A percentile compares a stretch with the other conserved stretches of the same genome.
phyloP scores from a whole-genome alignment of 2,888 invertebrate species.

The Axea sp. region DNA sequence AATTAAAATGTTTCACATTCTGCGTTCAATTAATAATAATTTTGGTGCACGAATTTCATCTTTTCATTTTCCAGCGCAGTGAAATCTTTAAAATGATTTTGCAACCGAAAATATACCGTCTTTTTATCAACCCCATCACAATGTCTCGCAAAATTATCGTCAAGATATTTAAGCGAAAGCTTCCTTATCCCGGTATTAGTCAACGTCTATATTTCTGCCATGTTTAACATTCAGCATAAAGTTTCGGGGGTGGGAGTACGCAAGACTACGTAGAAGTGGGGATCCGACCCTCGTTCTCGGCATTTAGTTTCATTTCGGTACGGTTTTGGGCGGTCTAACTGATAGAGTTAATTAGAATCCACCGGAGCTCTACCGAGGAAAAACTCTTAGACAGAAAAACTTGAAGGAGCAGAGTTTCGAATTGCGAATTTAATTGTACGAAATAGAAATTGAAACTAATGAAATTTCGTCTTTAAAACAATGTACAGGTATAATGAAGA shows the following conservation, averaged over 20 bases:
- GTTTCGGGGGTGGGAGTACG: constrained; percentile 45
- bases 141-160: constrained; percentile 20
- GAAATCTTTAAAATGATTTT: background rate
- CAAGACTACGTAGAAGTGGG: constrained; percentile 48
- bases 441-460: too few species aligned
- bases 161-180: constrained; percentile 32
- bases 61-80: too few species aligned
- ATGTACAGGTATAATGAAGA: too few species aligned
- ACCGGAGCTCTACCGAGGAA: constrained; percentile 40
- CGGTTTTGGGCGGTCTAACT: constrained; percentile 60
- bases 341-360: constrained; percentile 60
- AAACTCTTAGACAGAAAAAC: constrained; percentile 42
- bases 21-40: constrained; percentile 35
- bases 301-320: constrained; percentile 57
- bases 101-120: background rate
- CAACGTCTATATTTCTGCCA: constrained; percentile 58
- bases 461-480: too few species aligned
- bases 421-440: too few species aligned
- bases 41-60: constrained; percentile 3
- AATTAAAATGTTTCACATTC: constrained; percentile 54
- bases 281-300: constrained; percentile 51
- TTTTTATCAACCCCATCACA: constrained; percentile 21
- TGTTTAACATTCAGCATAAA: constrained; percentile 58
- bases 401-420: background rate
- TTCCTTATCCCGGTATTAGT: constrained; percentile 56